Base-by-base conservation (phyloP, 2,113 vertebrate genomes). In the Saguinus imperator region DNA sequence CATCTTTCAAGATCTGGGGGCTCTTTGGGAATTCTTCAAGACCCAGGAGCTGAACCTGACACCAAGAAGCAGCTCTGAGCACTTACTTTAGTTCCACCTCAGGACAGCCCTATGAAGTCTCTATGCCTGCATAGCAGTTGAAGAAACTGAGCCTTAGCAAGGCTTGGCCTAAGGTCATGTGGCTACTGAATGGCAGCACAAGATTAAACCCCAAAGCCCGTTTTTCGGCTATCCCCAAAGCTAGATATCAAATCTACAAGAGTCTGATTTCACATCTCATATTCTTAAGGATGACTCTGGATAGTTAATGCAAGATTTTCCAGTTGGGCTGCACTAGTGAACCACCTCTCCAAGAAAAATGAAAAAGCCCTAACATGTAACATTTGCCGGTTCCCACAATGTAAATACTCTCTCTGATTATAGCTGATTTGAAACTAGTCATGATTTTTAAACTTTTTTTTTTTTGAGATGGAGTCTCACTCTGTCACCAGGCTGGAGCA, bases 91-190 rank as follows among this genome's bases (percentile, higher is more conserved):
- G 61, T 91, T 50, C 70, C 29, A 29, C 6, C 32, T 70, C 48
- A 5, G 6, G 48, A 40, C 14, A 27, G 37, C 43, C 50, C n/a
- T 25, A 0, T 32, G 45, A 86, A 12, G 8, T 55, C n/a, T 25
- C 29, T 6, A 1, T 3, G 5, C 2, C 6, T 5, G 5, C 40
- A 79, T 55, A 29, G 43, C 8, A 50, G 8, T 6, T n/a, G 57
- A 68, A 13, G 27, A 87, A 29, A 57, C 18, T 35, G 48, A 85
- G 35, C 1, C 72, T 64, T 40, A 9, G 73, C 45, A 50, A 82
- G 2, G 10, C 48, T 48, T 57, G n/a, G 23, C 27, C 17, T 40
- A 8, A 64, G 66, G 3, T 70, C 66, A 3, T 14, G 5, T 50
- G 37, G 20, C 66, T 80, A 48, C 55, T 27, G 64, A 79, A 55